phyloP scores from a whole-genome alignment of 2,888 invertebrate species.

The Ichneumon xanthorius region DNA sequence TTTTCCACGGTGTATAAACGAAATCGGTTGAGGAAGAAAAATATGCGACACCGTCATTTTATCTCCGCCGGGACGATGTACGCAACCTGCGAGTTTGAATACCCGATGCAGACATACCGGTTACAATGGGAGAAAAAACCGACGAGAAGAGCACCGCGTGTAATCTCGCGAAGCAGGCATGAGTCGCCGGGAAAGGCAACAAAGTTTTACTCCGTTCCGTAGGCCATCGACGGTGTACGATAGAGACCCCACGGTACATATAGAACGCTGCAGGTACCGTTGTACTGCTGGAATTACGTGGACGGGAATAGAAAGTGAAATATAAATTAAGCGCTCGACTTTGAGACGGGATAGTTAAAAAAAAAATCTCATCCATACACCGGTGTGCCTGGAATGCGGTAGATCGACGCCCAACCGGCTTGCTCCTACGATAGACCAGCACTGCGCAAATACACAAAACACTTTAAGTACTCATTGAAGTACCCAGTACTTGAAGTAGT shows the following conservation, averaged over 20 bases:
- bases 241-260: conserved; percentile 10
- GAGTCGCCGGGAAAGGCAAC: conserved; percentile 52
- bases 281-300: conserved; percentile 69
- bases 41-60: too few relatives aligned
- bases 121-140: background rate
- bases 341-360: conserved; percentile 24
- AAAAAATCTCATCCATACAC: conserved; percentile 24
- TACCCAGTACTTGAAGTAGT: too few relatives aligned
- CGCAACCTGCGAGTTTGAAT: background rate
- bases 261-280: conserved; percentile 47
- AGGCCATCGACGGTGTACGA: conserved; percentile 50
- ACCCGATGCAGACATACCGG: background rate
- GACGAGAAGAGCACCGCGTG: background rate
- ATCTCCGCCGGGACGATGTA: background rate
- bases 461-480: background rate
- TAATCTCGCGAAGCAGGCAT: background rate
- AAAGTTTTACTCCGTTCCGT: conserved; percentile 36
- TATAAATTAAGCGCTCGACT: conserved; percentile 64
- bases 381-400: conserved; percentile 24
- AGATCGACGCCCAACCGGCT: background rate
- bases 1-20: too few relatives aligned
- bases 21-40: too few relatives aligned
- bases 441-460: too few relatives aligned
- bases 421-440: background rate
- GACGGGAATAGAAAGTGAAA: conserved; percentile 78